phyloP scores from a whole-genome alignment of 2,888 invertebrate species.

The Petrolisthes cinctipes region DNA sequence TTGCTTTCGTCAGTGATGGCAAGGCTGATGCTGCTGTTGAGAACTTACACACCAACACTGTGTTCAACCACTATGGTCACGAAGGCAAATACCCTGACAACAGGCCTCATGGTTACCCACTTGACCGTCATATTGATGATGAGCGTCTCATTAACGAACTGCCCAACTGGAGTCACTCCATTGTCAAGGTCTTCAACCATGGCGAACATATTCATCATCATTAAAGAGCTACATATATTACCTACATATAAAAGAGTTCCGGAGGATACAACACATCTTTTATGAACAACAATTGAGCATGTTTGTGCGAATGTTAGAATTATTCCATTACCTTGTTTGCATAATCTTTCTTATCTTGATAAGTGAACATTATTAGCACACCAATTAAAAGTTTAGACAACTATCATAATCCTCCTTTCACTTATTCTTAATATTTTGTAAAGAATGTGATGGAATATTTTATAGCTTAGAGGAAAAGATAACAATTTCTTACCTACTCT shows the following conservation, averaged over 20 bases:
- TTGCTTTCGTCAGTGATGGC: conserved; percentile 66
- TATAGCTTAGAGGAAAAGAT: too few species aligned
- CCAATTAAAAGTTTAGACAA: too few species aligned
- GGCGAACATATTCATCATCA: not conserved
- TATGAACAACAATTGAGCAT: too few species aligned
- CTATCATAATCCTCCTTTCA: too few species aligned
- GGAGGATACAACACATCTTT: not conserved
- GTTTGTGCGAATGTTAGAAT: too few species aligned
- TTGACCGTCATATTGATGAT: conserved; percentile 73
- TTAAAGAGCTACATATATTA: not conserved
- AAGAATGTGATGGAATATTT: too few species aligned
- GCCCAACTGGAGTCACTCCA: conserved; percentile 58
- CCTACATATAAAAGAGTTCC: not conserved
- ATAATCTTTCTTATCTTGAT: too few species aligned
- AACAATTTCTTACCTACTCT: too few species aligned
- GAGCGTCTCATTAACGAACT: conserved; percentile 47
- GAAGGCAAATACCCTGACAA: conserved; percentile 75
- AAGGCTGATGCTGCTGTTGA: conserved; percentile 49
- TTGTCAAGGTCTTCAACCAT: conserved; percentile 49
- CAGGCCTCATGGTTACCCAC: conserved; percentile 87
- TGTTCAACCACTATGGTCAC: conserved; percentile 71
- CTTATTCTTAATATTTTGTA: too few species aligned
- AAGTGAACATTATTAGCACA: too few species aligned
- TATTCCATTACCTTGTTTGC: too few species aligned
- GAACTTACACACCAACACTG: conserved; percentile 3